A percentile compares a stretch with the other conserved stretches of the same genome.
Evolutionary conservation across 2,888 invertebrate species (phyloP).

Genomic region (Orchesellides sinensis): DNA sequence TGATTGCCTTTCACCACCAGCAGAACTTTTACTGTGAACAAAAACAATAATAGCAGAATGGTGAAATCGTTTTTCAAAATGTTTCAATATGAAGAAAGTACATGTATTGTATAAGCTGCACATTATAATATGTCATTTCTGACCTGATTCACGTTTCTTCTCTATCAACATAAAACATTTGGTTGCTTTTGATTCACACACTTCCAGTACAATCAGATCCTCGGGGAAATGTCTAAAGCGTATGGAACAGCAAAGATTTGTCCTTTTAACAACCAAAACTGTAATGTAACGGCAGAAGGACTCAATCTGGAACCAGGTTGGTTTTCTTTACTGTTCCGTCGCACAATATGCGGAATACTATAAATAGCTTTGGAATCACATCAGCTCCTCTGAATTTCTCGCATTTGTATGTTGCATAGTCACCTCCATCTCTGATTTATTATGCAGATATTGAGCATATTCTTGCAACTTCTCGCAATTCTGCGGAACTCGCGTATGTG

Average conservation of each 20-base stretch:
- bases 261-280: conserved; percentile 78
- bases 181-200: neutral
- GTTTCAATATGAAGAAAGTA: neutral
- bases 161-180: neutral
- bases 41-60: neutral
- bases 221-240: conserved; percentile 86
- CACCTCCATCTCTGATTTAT: neutral
- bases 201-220: conserved; percentile 75
- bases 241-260: conserved; percentile 86
- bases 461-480: conserved; percentile 86
- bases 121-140: neutral
- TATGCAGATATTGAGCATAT: conserved; percentile 82
- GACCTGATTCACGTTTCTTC: conserved; percentile 55
- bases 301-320: conserved; percentile 79
- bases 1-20: neutral
- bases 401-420: neutral
- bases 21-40: neutral
- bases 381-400: neutral
- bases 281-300: conserved; percentile 78
- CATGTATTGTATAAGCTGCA: neutral
- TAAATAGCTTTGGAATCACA: too few relatives aligned
- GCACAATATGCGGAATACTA: too few relatives aligned
- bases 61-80: too few relatives aligned
- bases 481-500: conserved; percentile 85
- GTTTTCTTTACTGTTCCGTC: too few relatives aligned